A percentile compares a stretch with the other conserved stretches of the same genome.
Evolutionary conservation across 2,888 invertebrate species (phyloP).

Genomic region (Zele albiditarsus): DNA sequence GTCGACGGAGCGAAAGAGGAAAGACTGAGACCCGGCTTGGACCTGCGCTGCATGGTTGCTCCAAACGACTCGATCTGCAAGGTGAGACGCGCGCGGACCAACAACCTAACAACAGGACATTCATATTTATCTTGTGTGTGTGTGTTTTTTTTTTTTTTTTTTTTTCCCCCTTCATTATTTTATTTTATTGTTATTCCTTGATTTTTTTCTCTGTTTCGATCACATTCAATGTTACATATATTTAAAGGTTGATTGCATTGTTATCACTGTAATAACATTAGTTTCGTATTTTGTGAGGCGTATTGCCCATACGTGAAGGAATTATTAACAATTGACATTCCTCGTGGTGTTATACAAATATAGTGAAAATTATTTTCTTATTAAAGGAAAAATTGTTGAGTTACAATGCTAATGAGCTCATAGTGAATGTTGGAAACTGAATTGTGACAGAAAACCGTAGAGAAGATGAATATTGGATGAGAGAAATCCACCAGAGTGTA

Average conservation of each 20-base stretch:
- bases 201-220: background rate
- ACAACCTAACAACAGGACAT: conserved; percentile 31
- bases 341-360: background rate
- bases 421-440: background rate
- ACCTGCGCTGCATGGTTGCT: conserved; percentile 68
- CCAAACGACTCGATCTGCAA: conserved; percentile 71
- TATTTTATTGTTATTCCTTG: background rate
- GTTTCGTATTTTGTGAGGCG: background rate
- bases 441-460: background rate
- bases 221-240: background rate
- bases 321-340: background rate
- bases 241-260: background rate
- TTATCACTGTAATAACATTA: background rate
- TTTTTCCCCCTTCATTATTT: background rate
- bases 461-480: background rate
- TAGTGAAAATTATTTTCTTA: background rate
- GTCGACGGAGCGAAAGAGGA: conserved; percentile 16
- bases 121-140: background rate
- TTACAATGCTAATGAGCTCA: too few species aligned
- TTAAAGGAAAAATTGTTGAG: background rate
- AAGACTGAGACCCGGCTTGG: conserved; percentile 64
- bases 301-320: background rate
- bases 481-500: background rate
- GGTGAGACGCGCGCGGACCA: conserved; percentile 72
- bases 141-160: too few species aligned